Evolutionary conservation across 2,888 invertebrate genomes (phyloP).

Genomic region (Melieria omissa): DNA sequence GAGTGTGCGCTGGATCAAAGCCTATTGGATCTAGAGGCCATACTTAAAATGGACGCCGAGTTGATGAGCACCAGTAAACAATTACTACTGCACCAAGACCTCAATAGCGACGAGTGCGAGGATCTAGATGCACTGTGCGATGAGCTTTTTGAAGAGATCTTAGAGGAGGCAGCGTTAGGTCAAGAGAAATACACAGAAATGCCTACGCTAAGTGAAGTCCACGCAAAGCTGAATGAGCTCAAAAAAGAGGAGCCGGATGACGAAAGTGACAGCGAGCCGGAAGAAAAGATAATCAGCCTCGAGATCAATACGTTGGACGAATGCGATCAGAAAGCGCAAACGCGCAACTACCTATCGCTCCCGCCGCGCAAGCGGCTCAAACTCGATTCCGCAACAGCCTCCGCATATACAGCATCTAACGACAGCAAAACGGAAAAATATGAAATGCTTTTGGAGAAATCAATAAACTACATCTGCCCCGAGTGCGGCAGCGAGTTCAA

Average conservation of each 20-base stretch:
- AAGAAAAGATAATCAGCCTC: conserved; percentile 48
- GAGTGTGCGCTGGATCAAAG: conserved; percentile 57
- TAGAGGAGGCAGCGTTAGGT: conserved; percentile 18
- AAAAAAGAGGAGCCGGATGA: conserved; percentile 3
- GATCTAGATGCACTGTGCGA: conserved; percentile 49
- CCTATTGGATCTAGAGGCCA: conserved; percentile 54
- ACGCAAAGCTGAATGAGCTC: background rate
- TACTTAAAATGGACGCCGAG: conserved; percentile 48
- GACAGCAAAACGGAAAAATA: conserved; percentile 39
- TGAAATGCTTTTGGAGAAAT: conserved; percentile 45
- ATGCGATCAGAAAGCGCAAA: background rate
- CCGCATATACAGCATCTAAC: background rate
- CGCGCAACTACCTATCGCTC: conserved; percentile 5
- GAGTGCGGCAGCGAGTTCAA: conserved; percentile 55
- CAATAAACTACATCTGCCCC: conserved; percentile 56
- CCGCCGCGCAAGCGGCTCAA: conserved; percentile 43
- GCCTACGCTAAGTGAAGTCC: background rate
- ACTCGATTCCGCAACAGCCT: conserved; percentile 1
- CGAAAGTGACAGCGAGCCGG: conserved; percentile 2
- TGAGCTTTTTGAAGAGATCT: conserved; percentile 52
- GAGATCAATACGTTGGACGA: conserved; percentile 53
- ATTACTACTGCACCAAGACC: background rate
- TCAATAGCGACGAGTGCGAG: conserved; percentile 28
- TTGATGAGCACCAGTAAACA: too few species aligned
- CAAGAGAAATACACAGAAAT: too few species aligned